These are phyloP conservation scores for Lophura nycthemera DNA, from an alignment of 2,113 vertebrate species.

Conservation along the genomic window DNA sequence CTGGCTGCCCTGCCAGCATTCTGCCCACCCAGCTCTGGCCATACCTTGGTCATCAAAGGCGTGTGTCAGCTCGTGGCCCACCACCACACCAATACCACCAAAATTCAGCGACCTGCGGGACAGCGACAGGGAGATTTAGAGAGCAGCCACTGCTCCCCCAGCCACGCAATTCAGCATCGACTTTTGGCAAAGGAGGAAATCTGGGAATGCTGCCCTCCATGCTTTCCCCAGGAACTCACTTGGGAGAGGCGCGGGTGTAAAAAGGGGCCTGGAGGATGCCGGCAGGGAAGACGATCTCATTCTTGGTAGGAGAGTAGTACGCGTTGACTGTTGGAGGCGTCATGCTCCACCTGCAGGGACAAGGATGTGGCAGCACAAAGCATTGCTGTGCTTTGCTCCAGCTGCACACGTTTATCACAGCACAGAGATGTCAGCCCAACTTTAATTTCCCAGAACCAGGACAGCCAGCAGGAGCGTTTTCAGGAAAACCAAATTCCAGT, in stretches of 20 bases:
- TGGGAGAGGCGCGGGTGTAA: conserved; percentile 89
- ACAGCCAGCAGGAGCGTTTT: not conserved
- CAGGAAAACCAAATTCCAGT: not conserved
- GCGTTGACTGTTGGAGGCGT: conserved; percentile 95
- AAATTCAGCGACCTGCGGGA: conserved; percentile 90
- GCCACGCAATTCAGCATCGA: not conserved
- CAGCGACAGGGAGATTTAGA: not conserved
- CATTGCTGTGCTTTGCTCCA: fast-evolving
- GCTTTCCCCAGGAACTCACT: conserved; percentile 75
- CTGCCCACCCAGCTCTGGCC: fast-evolving
- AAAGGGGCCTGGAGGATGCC: conserved; percentile 96
- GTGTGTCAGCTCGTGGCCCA: conserved; percentile 96
- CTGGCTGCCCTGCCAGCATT: not conserved
- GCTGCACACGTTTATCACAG: fast-evolving
- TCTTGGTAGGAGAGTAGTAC: conserved; percentile 98
- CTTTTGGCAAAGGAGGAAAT: not conserved
- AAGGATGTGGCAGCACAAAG: fast-evolving
- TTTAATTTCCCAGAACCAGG: not conserved
- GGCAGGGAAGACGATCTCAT: conserved; percentile 95
- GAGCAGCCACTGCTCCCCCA: not conserved
- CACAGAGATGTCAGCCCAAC: fast-evolving
- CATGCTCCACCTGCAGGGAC: conserved; percentile 93
- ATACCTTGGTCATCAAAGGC: conserved; percentile 97
- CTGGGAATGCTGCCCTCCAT: not conserved
- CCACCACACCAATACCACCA: conserved; percentile 94